Evolutionary conservation across 2,113 vertebrate species (phyloP), one percentile per base, ranked within the genome.

Genomic region (Brachionichthys hirsutus): DNA sequence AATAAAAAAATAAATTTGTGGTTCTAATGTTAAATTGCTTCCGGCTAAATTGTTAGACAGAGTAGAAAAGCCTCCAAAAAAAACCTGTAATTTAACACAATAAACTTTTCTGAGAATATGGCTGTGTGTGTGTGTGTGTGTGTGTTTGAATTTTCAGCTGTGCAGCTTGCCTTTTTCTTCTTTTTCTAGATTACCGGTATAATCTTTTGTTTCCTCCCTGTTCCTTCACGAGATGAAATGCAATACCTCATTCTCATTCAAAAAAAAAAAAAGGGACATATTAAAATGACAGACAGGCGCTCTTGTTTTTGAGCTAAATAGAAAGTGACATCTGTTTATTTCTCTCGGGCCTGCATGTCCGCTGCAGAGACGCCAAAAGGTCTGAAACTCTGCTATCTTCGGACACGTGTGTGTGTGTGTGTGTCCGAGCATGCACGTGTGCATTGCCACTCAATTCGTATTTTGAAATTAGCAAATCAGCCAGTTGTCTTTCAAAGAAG

Each of bases 301-400:
- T 35, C 55, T 6, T 30, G 48, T 56, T 82, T 80, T 85, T 89
- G 85, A 90, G 70, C 54, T 60, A 87, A 90, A 90, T 88, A 67
- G 62, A 85, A 89, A 89, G 82, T 89, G 85, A 88, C 85, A 87
- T 84, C 75, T 86, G 81, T 86, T 89, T 90, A 88, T 87, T 87
- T 87, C 79, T 84, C 83, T 70, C 51, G 71, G 75, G 78, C 62
- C 81, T 68, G 69, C 70, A 82, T 60, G 81, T 85, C 80, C 49
- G 53, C 73, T 64, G 60, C 14, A 46, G 36, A 61, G 73, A 70
- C 40, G 51, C 58, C 0, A 35, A 54, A 70, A 66, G 63, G 66
- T 73, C 65, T 69, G 70, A 70, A 71, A 67, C 63, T 50, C 55
- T 30, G 66, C 48, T 54, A 48, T 73, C 59, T 40, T 4, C 8